These are phyloP conservation scores for Salticus scenicus DNA, from an alignment of 2,888 invertebrate genomes.

Conservation along the genomic window DNA sequence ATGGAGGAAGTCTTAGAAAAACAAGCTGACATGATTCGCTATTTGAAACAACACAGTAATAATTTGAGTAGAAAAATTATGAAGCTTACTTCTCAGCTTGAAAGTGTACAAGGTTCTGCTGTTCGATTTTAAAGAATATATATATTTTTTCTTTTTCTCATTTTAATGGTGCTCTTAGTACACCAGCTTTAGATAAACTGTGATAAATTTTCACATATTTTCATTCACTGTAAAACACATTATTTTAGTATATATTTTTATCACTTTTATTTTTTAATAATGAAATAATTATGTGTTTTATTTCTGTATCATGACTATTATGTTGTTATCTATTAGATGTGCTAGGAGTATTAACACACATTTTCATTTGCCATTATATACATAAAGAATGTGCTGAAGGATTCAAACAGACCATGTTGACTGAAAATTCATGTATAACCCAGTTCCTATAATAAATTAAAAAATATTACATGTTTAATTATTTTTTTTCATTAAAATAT, in stretches of 20 bases:
- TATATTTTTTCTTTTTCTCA: neutral
- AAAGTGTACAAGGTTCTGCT: conserved; percentile 20
- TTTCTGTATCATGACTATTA: too few species aligned
- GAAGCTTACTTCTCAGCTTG: conserved; percentile 47
- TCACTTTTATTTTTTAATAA: neutral
- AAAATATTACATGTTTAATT: too few species aligned
- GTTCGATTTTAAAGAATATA: neutral
- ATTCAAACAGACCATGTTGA: too few species aligned
- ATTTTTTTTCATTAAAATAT: too few species aligned
- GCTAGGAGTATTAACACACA: too few species aligned
- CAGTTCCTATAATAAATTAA: too few species aligned
- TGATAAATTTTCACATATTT: neutral
- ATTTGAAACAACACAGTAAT: conserved; percentile 69
- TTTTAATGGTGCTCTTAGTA: neutral
- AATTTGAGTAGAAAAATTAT: conserved; percentile 66
- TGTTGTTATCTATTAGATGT: too few species aligned
- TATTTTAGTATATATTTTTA: neutral
- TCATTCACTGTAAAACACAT: conserved; percentile 3
- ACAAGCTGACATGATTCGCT: conserved; percentile 71
- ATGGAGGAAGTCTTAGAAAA: conserved; percentile 71
- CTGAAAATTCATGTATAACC: too few species aligned
- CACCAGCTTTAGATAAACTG: neutral
- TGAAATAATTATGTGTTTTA: too few species aligned
- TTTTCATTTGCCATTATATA: too few species aligned
- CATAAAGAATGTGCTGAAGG: too few species aligned